These are phyloP conservation scores for Bettongia penicillata DNA, from an alignment of 2,113 vertebrate species.

Conservation along the genomic window DNA sequence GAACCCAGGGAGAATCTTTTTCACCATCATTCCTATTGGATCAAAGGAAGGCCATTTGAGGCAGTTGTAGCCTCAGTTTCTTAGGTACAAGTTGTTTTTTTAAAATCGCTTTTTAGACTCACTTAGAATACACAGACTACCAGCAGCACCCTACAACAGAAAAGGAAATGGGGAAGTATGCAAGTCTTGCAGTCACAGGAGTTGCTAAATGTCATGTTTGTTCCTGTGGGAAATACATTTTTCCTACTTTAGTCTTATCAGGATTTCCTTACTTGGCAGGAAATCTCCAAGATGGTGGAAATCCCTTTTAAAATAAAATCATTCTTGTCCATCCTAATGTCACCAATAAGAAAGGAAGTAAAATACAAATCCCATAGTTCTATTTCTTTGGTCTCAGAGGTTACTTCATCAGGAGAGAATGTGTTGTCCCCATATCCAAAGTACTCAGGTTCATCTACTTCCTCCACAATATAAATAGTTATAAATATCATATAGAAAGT, in stretches of 20 bases:
- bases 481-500: background rate
- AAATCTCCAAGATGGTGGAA: background rate
- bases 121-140: background rate
- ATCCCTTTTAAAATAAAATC: background rate
- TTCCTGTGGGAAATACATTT: background rate
- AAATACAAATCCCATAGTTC: background rate
- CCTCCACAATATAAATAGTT: background rate
- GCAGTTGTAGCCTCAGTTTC: background rate
- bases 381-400: background rate
- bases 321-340: background rate
- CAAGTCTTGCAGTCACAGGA: background rate
- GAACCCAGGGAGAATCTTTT: background rate
- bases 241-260: background rate
- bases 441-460: background rate
- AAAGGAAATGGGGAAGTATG: background rate
- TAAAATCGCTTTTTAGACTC: background rate
- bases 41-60: background rate
- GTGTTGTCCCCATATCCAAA: background rate
- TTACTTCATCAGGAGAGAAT: background rate
- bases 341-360: background rate
- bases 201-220: background rate
- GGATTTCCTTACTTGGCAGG: background rate
- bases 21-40: background rate
- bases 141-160: background rate
- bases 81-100: background rate